These are phyloP conservation scores for Hippoglossus stenolepis DNA, from an alignment of 2,113 vertebrate genomes.

Conservation along the genomic window DNA sequence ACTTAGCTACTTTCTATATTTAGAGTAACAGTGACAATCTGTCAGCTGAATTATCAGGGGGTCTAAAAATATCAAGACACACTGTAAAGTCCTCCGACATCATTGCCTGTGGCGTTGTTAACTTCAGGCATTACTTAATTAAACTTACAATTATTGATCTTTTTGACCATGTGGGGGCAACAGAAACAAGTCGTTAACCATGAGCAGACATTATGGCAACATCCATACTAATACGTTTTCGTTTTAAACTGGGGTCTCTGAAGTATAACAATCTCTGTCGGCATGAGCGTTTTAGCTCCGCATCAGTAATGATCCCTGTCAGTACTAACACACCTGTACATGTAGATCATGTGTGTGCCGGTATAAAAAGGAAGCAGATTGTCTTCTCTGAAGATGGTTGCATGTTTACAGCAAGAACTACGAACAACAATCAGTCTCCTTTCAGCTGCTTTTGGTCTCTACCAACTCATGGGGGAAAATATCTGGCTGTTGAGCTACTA, in stretches of 20 bases:
- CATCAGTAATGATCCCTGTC: too few species aligned
- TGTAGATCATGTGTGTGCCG: too few species aligned
- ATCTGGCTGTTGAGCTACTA: not conserved
- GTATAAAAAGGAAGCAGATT: too few species aligned
- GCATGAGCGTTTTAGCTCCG: too few species aligned
- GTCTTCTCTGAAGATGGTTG: too few species aligned
- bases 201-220: too few species aligned
- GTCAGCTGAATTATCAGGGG: slow-evolving; percentile 53
- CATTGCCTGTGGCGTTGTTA: slow-evolving; percentile 14
- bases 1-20: slow-evolving; percentile 66
- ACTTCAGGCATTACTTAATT: not conserved
- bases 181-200: slow-evolving; percentile 5
- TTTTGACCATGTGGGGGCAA: slow-evolving; percentile 10
- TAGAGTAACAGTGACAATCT: slow-evolving; percentile 67
- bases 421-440: not conserved
- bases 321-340: too few species aligned
- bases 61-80: slow-evolving; percentile 51
- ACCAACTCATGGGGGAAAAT: not conserved
- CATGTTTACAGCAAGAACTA: too few species aligned
- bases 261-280: too few species aligned
- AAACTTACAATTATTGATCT: not conserved
- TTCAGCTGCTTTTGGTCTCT: not conserved
- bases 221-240: too few species aligned
- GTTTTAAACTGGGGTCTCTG: too few species aligned
- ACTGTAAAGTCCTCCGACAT: slow-evolving; percentile 14